These are phyloP conservation scores for Myiotriccus ornatus DNA, from an alignment of 2,797 vertebrate species.

Conservation along the genomic window DNA sequence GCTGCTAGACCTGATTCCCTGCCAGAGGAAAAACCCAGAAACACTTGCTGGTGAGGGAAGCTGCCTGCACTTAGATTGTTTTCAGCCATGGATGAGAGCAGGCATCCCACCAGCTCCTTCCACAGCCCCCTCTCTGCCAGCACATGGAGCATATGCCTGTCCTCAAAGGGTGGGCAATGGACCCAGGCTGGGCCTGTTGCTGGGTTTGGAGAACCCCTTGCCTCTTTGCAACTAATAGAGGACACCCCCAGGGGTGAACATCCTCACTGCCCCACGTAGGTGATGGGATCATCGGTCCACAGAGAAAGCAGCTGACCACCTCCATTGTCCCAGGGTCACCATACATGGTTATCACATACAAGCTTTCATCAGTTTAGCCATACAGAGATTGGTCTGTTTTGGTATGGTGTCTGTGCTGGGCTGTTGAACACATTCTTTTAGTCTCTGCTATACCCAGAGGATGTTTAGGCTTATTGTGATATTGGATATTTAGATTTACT, in stretches of 20 bases:
- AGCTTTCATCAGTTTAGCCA: not conserved
- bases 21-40: not conserved
- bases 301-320: not conserved
- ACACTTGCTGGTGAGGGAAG: not conserved
- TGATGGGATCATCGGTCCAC: accelerated
- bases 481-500: not conserved
- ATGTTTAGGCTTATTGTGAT: not conserved
- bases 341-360: not conserved
- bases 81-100: not conserved
- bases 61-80: not conserved
- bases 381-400: not conserved
- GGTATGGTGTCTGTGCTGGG: not conserved
- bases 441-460: not conserved
- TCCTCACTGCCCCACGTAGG: not conserved
- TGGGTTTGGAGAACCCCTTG: not conserved
- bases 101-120: not conserved
- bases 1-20: not conserved
- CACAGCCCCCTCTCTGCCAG: not conserved
- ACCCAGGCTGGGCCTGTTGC: not conserved
- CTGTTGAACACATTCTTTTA: not conserved
- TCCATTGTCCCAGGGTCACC: accelerated
- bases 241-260: not conserved
- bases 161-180: not conserved
- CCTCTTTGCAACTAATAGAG: not conserved
- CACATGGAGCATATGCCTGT: accelerated